A percentile compares a stretch with the other conserved stretches of the same genome.
Evolutionary conservation across 2,113 vertebrate genomes (phyloP).

Genomic region (Malurus elegans): DNA sequence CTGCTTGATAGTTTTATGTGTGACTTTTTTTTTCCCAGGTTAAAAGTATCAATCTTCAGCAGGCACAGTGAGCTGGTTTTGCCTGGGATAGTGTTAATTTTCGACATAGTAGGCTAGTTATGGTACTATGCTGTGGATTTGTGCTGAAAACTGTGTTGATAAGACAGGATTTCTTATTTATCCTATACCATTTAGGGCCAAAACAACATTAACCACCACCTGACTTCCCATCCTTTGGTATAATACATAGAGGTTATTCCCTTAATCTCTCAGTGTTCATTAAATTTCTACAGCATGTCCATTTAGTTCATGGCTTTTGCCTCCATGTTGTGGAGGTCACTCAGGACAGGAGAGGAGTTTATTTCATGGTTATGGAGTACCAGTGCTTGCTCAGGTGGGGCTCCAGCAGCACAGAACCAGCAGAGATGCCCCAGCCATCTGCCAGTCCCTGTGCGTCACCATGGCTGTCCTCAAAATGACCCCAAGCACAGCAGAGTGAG

Average conservation of each 20-base stretch:
- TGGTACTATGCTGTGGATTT: neutral
- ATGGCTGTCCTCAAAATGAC: neutral
- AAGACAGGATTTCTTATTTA: neutral
- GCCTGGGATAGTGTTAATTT: neutral
- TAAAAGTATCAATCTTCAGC: neutral
- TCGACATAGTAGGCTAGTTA: neutral
- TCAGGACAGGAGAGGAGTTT: neutral
- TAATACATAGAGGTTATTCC: neutral
- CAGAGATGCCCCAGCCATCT: rapidly evolving
- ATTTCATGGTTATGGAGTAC: rapidly evolving
- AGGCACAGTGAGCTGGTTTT: neutral
- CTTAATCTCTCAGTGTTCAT: neutral
- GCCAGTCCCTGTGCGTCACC: neutral
- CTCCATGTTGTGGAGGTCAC: neutral
- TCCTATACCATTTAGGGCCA: neutral
- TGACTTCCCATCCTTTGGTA: neutral
- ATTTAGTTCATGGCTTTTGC: neutral
- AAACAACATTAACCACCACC: neutral
- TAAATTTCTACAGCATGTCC: neutral
- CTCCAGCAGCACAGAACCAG: neutral
- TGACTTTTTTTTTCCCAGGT: neutral
- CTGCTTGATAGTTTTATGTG: neutral
- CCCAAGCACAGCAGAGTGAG: neutral
- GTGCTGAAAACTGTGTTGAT: neutral
- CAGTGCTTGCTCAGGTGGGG: neutral